Evolutionary conservation across 2,888 invertebrate genomes (phyloP).

Genomic region (Watsonalla binaria): DNA sequence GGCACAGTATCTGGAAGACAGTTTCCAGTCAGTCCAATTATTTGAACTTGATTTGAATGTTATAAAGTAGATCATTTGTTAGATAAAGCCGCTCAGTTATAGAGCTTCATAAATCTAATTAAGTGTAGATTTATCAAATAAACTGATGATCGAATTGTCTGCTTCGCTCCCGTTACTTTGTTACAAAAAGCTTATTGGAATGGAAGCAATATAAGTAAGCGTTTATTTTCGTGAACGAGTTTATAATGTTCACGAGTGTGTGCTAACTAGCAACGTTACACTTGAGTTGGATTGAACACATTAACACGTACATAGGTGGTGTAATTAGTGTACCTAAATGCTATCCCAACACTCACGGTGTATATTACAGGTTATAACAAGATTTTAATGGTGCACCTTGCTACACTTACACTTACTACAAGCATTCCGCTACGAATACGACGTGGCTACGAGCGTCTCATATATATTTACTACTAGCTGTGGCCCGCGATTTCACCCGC

Average conservation of each 20-base stretch:
- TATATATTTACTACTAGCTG: too few relatives aligned
- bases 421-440: not conserved
- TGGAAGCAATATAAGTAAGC: too few relatives aligned
- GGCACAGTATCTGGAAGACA: conserved; percentile 21
- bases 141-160: not conserved
- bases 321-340: conserved; percentile 32
- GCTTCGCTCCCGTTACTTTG: too few relatives aligned
- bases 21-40: not conserved
- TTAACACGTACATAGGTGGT: conserved; percentile 29
- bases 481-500: too few relatives aligned
- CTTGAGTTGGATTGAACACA: conserved; percentile 33
- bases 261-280: conserved; percentile 22
- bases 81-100: not conserved
- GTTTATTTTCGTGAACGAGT: not conserved
- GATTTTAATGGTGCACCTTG: conserved; percentile 4
- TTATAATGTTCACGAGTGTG: conserved; percentile 10
- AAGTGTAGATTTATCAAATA: not conserved
- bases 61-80: not conserved
- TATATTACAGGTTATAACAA: conserved; percentile 18
- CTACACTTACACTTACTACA: not conserved
- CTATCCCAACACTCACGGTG: conserved; percentile 23
- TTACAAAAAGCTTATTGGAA: too few relatives aligned
- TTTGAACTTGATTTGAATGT: not conserved
- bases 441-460: too few relatives aligned
- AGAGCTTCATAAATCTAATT: not conserved